Base-by-base conservation (phyloP, 2,113 vertebrate genomes). In the Pachycephala philippinensis region DNA sequence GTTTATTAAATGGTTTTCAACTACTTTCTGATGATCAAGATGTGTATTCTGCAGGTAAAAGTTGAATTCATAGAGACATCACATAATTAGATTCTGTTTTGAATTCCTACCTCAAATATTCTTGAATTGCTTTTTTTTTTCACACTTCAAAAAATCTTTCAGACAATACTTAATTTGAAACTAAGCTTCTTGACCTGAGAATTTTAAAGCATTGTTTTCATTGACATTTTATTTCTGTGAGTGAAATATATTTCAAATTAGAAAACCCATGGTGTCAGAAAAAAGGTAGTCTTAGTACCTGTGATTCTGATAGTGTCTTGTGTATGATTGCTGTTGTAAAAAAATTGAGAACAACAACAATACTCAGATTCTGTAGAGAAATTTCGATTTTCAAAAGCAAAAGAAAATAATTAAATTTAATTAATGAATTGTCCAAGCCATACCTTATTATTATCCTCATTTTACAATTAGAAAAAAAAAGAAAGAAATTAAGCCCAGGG, bases 161-260 rank as follows among this genome's bases (percentile, higher is more conserved):
- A 63, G 68, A 74, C 61, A 50, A 70, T 64, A 23, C 5, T 87
- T 94, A 5, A 53, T 84, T 81, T 82, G 72, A 81, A 84, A 75
- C 64, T 65, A 79, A 35, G 13, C 35, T 88, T 87, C 56, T 49
- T 70, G 50, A 89, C 78, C 86, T 71, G 54, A 81, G 20, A 93
- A 87, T 92, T 93, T 96, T 65, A 84, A 97, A 61, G 37, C 28
- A 33, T 19, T 75, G 70, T 66, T 94, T 92, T 89, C 33, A 28
- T 3, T 89, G 59, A 64, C 15, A 72, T 64, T 94, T 90, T 59
- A 47, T 96, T 93, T 91, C 65, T 87, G 61, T 84, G 37, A 66
- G 45, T 75, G 54, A 49, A 80, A 7, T 64, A 21, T 52, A 37
- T 89, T 85, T 94, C 47, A 69, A 86, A 89, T 61, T 61, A 30